Percentiles rank a stretch among this genome's conserved stretches.
phyloP scores from a whole-genome alignment of 2,113 vertebrate genomes.

The Salvator merianae region DNA sequence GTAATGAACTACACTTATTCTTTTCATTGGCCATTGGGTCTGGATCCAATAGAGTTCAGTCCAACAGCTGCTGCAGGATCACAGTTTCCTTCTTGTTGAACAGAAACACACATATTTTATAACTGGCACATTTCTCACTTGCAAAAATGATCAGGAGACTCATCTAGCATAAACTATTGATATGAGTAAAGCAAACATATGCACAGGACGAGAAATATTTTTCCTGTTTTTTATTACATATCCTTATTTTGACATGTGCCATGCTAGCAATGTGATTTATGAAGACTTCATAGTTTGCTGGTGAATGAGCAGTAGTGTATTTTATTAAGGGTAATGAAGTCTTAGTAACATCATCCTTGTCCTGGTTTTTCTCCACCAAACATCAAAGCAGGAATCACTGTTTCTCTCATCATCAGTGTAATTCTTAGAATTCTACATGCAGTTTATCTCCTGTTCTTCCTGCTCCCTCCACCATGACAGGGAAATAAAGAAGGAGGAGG shows the following conservation, averaged over 20 bases:
- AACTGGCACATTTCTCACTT: slow-evolving; percentile 60
- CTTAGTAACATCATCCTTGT: slow-evolving; percentile 46
- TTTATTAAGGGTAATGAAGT: slow-evolving; percentile 53
- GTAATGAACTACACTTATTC: background rate
- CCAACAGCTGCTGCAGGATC: background rate
- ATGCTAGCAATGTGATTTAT: slow-evolving; percentile 69
- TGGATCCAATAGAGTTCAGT: background rate
- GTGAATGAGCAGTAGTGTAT: slow-evolving; percentile 47
- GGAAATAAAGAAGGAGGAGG: too few relatives aligned
- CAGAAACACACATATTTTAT: slow-evolving; percentile 41
- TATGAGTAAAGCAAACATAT: slow-evolving; percentile 56
- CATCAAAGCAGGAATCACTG: slow-evolving; percentile 29
- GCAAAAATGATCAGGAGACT: slow-evolving; percentile 56
- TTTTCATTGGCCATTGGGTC: background rate
- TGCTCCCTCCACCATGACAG: background rate
- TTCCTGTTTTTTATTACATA: slow-evolving; percentile 56
- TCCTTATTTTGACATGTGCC: slow-evolving; percentile 70
- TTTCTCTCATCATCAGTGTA: slow-evolving; percentile 31
- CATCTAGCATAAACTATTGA: slow-evolving; percentile 60
- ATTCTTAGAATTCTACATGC: slow-evolving; percentile 7
- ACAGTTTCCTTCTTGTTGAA: background rate
- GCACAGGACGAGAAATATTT: slow-evolving; percentile 61
- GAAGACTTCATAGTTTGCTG: slow-evolving; percentile 51
- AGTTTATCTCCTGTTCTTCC: background rate
- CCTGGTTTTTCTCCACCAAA: slow-evolving; percentile 26